Conservation (phyloP, 2,113 vertebrate genomes). For the Apodemus speciosus region DNA sequence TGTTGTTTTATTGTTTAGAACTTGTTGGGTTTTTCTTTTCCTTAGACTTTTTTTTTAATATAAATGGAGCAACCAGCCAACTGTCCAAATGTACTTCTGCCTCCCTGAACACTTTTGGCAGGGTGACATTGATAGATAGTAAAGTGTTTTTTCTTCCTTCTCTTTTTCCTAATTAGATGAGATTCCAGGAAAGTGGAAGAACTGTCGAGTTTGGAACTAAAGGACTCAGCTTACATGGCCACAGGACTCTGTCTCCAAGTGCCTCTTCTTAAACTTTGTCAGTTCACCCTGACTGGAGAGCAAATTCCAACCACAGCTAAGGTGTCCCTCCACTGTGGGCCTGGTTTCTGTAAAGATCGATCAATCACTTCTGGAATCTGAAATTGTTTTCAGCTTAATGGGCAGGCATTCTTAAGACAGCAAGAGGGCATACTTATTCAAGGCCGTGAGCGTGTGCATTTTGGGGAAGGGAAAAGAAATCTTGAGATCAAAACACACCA, state of each 20-base stretch:
- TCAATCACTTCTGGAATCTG: constrained; percentile 81
- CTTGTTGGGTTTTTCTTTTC: neutral
- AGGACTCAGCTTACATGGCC: neutral
- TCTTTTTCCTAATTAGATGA: constrained; percentile 60
- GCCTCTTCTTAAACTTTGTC: constrained; percentile 19
- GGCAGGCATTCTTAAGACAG: constrained; percentile 84
- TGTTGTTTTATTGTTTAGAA: neutral
- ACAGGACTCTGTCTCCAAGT: neutral
- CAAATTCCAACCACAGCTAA: neutral
- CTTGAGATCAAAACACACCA: constrained; percentile 82
- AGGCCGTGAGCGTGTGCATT: constrained; percentile 47
- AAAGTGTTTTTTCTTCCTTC: neutral
- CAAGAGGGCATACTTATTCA: constrained; percentile 80
- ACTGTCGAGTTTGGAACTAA: constrained; percentile 4
- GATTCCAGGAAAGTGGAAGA: constrained; percentile 16
- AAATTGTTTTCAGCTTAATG: constrained; percentile 81
- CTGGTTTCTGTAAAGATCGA: constrained; percentile 72
- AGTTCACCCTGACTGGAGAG: constrained; percentile 2
- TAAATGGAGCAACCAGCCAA: constrained; percentile 63
- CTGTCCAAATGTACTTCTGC: constrained; percentile 69
- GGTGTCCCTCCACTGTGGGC: constrained; percentile 71
- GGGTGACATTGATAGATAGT: constrained; percentile 69
- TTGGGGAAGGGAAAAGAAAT: constrained; percentile 71
- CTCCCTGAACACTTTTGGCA: constrained; percentile 68
- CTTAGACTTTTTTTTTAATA: neutral